These are phyloP conservation scores for Myopa testacea DNA, from an alignment of 2,888 invertebrate species.

Conservation along the genomic window DNA sequence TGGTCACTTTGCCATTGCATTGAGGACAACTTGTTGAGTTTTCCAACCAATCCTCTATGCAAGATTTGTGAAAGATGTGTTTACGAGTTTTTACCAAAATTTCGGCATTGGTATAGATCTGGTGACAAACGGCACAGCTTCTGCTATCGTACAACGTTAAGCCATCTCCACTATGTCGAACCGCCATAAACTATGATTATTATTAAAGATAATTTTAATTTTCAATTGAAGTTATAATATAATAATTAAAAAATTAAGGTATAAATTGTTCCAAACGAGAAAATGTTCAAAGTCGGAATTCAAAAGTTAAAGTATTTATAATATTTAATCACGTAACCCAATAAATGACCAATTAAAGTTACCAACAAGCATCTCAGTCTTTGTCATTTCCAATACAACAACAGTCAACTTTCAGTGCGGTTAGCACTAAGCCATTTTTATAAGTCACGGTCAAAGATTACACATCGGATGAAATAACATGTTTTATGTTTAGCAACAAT, in stretches of 20 bases:
- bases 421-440: neutral
- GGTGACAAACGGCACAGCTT: neutral
- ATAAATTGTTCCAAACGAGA: neutral
- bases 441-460: neutral
- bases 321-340: neutral
- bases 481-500: neutral
- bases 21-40: neutral
- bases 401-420: too few relatives aligned
- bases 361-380: neutral
- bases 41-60: constrained; percentile 5
- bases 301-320: neutral
- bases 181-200: constrained; percentile 9
- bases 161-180: constrained; percentile 5
- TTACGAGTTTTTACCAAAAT: neutral
- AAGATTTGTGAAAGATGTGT: constrained; percentile 23
- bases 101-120: neutral
- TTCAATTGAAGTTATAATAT: neutral
- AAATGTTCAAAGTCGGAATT: neutral
- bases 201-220: too few relatives aligned
- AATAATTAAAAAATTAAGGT: neutral
- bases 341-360: neutral
- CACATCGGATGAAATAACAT: neutral
- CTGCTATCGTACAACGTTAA: neutral
- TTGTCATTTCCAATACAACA: neutral
- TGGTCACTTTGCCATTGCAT: neutral